Evolutionary conservation across 2,888 invertebrate genomes (phyloP), one percentile per base, ranked within the genome.

Genomic region (Strigamia maritima): DNA sequence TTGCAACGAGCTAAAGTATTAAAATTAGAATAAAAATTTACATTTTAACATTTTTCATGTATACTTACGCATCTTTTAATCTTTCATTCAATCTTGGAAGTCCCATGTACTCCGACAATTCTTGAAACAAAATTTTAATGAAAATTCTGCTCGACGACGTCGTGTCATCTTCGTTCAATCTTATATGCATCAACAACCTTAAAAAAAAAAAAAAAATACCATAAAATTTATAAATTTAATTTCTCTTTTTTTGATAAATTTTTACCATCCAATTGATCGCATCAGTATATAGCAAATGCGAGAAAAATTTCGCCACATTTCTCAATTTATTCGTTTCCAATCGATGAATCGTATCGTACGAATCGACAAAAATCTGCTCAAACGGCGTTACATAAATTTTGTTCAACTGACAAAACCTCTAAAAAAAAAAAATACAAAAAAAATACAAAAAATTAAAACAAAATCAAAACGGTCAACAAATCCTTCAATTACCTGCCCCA

Each of bases 111-210:
- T 98, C 98, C 0, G 95, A 93, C 79, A 99, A 87, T 86, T 99
- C 98, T 90, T 94, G 94, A 85, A 98, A 98, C 49, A 99, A 87
- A 82, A 97, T 97, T 88, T 99, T 99, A 80, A 99, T 95, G 85
- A 98, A 99, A 84, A 99, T 97, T 82, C 99, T 90, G 85, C 97
- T 96, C 0, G 98, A 97, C 82, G 97, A 97, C 0, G 97, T 97
- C 0, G 99, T 98, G 82, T 98, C 98, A 80, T 98, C 95, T 87
- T 99, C 98, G 83, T 96, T 98, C 77, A 99, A 86, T 83, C 92
- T 92, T 76, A 99, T 94, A 83, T 93, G 93, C 19, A 92, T 91
- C 81, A 99, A 86, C 0, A n/a, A 95, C 96, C 86, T 94, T 82
- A 1, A 82, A 79, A 60, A 74, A 80, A 22, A 74, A 76, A 24